phyloP scores from a whole-genome alignment of 1,140 invertebrate species.

The Notospermus geniculatus region DNA sequence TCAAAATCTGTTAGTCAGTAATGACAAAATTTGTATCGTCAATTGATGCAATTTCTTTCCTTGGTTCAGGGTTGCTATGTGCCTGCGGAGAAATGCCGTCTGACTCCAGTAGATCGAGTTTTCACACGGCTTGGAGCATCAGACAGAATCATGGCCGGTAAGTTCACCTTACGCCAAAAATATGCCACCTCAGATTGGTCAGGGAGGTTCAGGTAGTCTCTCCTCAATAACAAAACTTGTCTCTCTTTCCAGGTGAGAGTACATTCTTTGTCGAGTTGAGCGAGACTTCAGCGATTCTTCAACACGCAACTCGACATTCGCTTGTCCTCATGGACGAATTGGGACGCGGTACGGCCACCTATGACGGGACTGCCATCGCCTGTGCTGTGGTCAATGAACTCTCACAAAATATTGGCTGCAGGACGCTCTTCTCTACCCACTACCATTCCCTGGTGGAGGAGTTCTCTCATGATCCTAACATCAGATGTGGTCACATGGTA shows the following conservation, averaged over 20 bases:
- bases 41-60: too few relatives aligned
- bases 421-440: conserved; percentile 93
- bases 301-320: conserved; percentile 82
- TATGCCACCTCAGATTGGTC: too few relatives aligned
- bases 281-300: conserved; percentile 86
- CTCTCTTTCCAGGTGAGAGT: conserved; percentile 70
- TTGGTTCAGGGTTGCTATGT: conserved; percentile 78
- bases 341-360: conserved; percentile 89
- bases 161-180: too few relatives aligned
- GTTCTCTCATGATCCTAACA: conserved; percentile 67
- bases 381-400: conserved; percentile 81
- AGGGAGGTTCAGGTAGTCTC: too few relatives aligned
- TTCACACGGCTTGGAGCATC: conserved; percentile 92
- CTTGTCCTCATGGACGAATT: conserved; percentile 94
- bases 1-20: too few relatives aligned
- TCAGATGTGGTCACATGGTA: conserved; percentile 92
- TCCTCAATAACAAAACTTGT: too few relatives aligned
- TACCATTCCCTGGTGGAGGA: conserved; percentile 91
- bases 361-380: conserved; percentile 94
- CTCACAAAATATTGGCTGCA: conserved; percentile 67
- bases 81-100: conserved; percentile 74
- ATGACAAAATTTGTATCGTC: too few relatives aligned
- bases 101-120: conserved; percentile 86
- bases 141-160: conserved; percentile 81
- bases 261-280: conserved; percentile 94